phyloP scores from a whole-genome alignment of 2,888 invertebrate species.

The Acronicta alni region DNA sequence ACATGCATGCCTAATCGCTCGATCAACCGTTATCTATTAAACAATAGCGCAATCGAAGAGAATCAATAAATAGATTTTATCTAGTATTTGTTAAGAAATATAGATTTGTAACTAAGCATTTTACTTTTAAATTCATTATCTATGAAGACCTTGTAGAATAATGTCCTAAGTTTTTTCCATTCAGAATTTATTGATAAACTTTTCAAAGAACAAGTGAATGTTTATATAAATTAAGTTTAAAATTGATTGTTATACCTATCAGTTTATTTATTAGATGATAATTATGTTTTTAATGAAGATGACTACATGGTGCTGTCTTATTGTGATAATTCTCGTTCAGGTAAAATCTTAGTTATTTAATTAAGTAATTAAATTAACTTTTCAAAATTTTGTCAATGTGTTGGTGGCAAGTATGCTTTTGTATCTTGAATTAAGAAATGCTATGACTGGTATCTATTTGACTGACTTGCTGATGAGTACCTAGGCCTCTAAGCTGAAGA shows the following conservation, averaged over 20 bases:
- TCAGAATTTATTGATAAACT: not conserved
- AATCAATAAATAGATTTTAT: not conserved
- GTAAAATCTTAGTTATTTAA: slow-evolving; percentile 6
- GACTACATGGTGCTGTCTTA: slow-evolving; percentile 6
- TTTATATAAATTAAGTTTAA: not conserved
- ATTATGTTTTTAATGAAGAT: slow-evolving; percentile 11
- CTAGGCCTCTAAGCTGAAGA: too few relatives aligned
- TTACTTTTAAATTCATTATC: not conserved
- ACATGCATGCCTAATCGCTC: slow-evolving; percentile 21
- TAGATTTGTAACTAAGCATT: slow-evolving; percentile 1
- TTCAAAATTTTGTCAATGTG: too few relatives aligned
- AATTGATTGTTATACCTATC: too few relatives aligned
- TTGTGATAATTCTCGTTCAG: slow-evolving; percentile 16
- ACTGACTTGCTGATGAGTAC: too few relatives aligned
- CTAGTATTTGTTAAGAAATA: not conserved
- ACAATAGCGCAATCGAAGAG: not conserved
- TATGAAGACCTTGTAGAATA: not conserved
- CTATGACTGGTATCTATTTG: too few relatives aligned
- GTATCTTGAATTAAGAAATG: too few relatives aligned
- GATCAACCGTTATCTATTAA: slow-evolving; percentile 5
- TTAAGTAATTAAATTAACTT: not conserved
- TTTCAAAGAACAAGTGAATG: not conserved
- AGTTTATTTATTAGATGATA: not conserved
- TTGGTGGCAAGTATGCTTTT: too few relatives aligned
- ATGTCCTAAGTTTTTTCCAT: not conserved